A percentile compares a stretch with the other conserved stretches of the same genome.
Conservation (phyloP, 2,797 vertebrate genomes). For the Glyptemys insculpta region DNA sequence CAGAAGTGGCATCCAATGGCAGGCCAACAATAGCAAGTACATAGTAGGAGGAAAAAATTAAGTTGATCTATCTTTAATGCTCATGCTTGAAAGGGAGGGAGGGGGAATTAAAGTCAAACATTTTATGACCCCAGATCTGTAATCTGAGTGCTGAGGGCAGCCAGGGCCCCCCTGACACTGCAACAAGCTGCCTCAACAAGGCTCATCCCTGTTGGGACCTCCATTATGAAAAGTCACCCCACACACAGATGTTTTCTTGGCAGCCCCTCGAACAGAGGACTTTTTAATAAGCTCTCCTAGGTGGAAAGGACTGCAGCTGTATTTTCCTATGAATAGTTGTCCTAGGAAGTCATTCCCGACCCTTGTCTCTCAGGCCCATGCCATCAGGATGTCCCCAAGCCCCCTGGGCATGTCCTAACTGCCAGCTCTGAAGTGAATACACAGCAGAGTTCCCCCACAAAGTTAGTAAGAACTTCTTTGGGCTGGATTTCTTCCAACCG, state of each 20-base stretch:
- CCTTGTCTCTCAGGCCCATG: slow-evolving; percentile 6
- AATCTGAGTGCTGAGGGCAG: not conserved
- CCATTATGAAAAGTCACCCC: not conserved
- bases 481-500: not conserved
- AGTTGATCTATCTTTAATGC: not conserved
- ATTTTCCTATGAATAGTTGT: slow-evolving; percentile 57
- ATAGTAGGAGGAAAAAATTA: not conserved
- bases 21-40: not conserved
- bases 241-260: slow-evolving; percentile 42
- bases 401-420: not conserved
- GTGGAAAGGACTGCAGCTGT: slow-evolving; percentile 32
- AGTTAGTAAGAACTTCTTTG: accelerated
- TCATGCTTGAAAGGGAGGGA: not conserved
- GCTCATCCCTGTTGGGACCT: not conserved
- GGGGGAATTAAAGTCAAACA: not conserved
- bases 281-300: not conserved
- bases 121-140: not conserved
- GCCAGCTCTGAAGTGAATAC: not conserved
- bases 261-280: not conserved
- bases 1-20: not conserved
- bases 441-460: accelerated
- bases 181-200: not conserved
- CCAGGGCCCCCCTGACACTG: not conserved
- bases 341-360: slow-evolving; percentile 39
- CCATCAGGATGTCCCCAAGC: slow-evolving; percentile 54